Evolutionary conservation across 2,113 vertebrate species (phyloP).

Genomic region (Ahaetulla prasina): DNA sequence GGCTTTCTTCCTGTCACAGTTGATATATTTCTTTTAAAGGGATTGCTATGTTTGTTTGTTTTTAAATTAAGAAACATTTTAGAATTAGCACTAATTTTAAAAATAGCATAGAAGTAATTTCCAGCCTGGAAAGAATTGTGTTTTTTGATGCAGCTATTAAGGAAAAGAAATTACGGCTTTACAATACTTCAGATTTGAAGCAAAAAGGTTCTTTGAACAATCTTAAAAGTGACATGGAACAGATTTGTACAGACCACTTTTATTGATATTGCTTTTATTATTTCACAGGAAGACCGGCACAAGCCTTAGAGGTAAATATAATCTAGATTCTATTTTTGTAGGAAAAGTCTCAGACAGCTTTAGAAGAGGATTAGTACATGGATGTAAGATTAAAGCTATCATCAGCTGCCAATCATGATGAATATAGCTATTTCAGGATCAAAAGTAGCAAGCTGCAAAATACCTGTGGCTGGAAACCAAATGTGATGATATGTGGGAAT

Average conservation of each 20-base stretch:
- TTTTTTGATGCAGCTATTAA: neutral
- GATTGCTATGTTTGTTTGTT: neutral
- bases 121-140: neutral
- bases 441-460: neutral
- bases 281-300: neutral
- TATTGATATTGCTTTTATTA: neutral
- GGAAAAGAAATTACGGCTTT: neutral
- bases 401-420: neutral
- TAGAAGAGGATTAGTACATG: neutral
- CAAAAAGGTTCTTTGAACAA: neutral
- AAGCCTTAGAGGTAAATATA: neutral
- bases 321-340: neutral
- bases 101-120: neutral
- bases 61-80: neutral
- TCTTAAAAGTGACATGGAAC: neutral
- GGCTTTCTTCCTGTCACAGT: neutral
- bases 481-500: neutral
- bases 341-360: neutral
- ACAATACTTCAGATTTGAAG: neutral
- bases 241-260: neutral
- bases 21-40: neutral
- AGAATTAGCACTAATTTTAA: neutral
- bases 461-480: neutral
- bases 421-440: neutral
- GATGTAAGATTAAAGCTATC: neutral